phyloP scores from a whole-genome alignment of 64 coral and sea anemone genomes.

The Dendronephthya gigantea region DNA sequence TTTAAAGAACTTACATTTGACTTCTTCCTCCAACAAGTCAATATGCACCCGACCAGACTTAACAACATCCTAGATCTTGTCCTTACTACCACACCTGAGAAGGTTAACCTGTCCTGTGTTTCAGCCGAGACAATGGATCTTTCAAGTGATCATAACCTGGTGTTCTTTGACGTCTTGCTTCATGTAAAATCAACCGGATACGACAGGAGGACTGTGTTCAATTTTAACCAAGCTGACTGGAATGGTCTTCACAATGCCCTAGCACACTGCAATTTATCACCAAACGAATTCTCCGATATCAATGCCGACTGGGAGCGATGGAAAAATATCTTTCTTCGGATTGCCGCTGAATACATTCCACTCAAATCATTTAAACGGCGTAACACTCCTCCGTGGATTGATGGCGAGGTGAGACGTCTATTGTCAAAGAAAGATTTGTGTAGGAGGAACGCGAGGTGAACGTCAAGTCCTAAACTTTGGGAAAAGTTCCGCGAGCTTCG shows the following conservation, averaged over 20 bases:
- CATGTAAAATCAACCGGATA: too few species aligned
- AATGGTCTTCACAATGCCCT: not conserved
- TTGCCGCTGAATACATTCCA: not conserved
- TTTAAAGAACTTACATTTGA: too few species aligned
- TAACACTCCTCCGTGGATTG: slow-evolving; percentile 25
- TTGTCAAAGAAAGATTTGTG: slow-evolving; percentile 17
- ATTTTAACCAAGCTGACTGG: not conserved
- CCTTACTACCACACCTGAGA: too few species aligned
- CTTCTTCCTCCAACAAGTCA: too few species aligned
- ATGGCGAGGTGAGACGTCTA: slow-evolving; percentile 23
- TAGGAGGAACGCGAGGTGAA: slow-evolving; percentile 6
- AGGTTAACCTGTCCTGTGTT: too few species aligned
- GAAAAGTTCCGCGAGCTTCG: not conserved
- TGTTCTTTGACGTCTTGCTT: too few species aligned
- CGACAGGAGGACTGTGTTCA: not conserved
- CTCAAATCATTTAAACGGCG: slow-evolving; percentile 4
- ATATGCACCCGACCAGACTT: too few species aligned
- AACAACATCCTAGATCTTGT: too few species aligned
- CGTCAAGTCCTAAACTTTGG: not conserved
- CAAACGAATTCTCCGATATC: not conserved
- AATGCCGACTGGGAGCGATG: not conserved
- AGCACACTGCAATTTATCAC: not conserved
- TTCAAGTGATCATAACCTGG: too few species aligned
- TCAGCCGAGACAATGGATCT: too few species aligned
- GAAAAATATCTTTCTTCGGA: not conserved